Evolutionary conservation across 2,797 vertebrate species (phyloP).

Genomic region (Hirundo rustica): DNA sequence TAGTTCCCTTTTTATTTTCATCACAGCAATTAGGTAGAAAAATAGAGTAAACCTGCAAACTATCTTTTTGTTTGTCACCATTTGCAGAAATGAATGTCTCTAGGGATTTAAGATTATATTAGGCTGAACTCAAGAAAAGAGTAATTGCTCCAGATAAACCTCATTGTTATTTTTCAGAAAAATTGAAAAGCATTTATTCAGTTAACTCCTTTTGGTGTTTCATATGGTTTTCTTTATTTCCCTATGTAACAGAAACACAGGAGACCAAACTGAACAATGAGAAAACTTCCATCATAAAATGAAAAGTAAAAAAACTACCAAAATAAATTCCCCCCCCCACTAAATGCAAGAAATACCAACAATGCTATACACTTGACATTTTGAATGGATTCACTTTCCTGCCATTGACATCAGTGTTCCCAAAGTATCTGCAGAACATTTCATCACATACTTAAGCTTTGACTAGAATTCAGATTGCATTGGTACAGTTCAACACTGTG

Average conservation of each 20-base stretch:
- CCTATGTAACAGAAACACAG: not conserved
- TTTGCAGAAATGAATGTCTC: not conserved
- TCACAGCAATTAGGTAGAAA: slow-evolving; percentile 17
- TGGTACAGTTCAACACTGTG: not conserved
- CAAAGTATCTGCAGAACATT: not conserved
- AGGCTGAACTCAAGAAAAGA: not conserved
- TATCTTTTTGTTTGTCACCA: not conserved
- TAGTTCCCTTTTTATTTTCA: not conserved
- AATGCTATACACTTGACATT: not conserved
- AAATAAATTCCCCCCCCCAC: rapidly evolving
- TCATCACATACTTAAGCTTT: not conserved
- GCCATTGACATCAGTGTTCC: not conserved
- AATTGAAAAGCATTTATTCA: not conserved
- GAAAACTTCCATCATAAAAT: not conserved
- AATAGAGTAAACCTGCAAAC: not conserved
- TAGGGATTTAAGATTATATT: not conserved
- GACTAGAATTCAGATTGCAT: not conserved
- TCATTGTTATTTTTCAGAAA: not conserved
- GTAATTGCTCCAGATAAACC: not conserved
- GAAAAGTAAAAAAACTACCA: not conserved
- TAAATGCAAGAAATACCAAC: not conserved
- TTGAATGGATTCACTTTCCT: not conserved
- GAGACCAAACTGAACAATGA: not conserved
- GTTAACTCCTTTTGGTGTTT: not conserved
- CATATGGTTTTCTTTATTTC: not conserved